Evolutionary conservation across 2,888 invertebrate genomes (phyloP), one percentile per base, ranked within the genome.

Genomic region (Scaptomyza tumidula): DNA sequence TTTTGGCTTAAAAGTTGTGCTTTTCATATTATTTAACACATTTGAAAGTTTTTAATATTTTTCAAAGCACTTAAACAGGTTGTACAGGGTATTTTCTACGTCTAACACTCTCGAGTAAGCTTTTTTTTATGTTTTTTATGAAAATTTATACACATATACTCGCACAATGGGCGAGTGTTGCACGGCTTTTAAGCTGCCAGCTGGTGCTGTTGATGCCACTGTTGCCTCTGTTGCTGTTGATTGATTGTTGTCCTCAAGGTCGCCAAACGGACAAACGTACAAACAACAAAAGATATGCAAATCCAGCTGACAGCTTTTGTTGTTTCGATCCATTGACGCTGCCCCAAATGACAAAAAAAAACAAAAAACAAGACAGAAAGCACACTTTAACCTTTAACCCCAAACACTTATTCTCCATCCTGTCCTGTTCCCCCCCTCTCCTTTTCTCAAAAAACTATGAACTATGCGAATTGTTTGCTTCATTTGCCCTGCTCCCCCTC

Each of bases 231-330:
- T n/a, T 60, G 65, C 52, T 48, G 75, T 46, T 75, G 75, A 72
- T 64, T 76, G 73, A 64, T 74, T 76, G 74, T 72, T 69, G 71
- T 66, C 62, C 67, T 65, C 66, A 81, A 81, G 80, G 80, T 81
- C 78, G 76, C 49, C 72, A 41, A 35, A 46, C 48, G 73, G 73
- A 78, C 59, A 55, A 29, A 41, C 19, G 19, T 1, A 19, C 53
- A n/a, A 1, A 41, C 39, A 39, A 80, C 85, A 85, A 79, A 77
- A 77, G 75, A 79, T 85, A 85, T 81, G 79, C 79, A 81, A 79
- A 85, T 77, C 54, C 49, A 60, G 61, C 19, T 71, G 56, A 62
- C 62, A 67, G 58, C 64, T 55, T 61, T 57, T 59, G 54, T 63
- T 63, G 43, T 39, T 39, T 31, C 10, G 33, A 3, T 33, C 27